Percentiles rank a stretch among this genome's conserved stretches.
These are phyloP conservation scores for Python bivittatus DNA, from an alignment of 2,113 vertebrate species.

Conservation along the genomic window DNA sequence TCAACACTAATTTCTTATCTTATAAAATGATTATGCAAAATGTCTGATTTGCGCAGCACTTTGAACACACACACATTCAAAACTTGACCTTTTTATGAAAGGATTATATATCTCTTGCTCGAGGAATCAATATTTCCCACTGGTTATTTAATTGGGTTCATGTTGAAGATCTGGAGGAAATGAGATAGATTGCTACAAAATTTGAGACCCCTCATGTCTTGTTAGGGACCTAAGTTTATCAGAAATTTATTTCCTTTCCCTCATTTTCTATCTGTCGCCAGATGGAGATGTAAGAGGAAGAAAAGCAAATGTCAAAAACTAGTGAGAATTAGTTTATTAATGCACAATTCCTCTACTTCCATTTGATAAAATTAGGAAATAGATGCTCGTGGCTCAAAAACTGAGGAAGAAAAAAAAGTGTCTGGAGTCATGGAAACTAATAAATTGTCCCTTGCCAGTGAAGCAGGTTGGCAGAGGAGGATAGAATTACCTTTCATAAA, in stretches of 20 bases:
- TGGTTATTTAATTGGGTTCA: constrained; percentile 20
- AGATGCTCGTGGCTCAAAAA: constrained; percentile 46
- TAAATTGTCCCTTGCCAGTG: constrained; percentile 60
- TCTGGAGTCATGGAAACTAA: constrained; percentile 63
- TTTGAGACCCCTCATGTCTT: constrained; percentile 7
- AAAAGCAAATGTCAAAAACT: constrained; percentile 35
- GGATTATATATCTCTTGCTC: not conserved
- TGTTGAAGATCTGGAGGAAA: not conserved
- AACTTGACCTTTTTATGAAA: not conserved
- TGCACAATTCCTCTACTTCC: constrained; percentile 46
- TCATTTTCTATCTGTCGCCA: constrained; percentile 34
- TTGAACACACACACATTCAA: constrained; percentile 13
- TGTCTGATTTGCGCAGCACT: constrained; percentile 28
- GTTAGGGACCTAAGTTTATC: constrained; percentile 7
- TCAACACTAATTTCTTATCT: constrained; percentile 28
- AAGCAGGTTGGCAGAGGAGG: constrained; percentile 58
- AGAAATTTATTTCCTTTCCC: not conserved
- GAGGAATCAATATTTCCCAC: constrained; percentile 13
- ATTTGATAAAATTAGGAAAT: constrained; percentile 54
- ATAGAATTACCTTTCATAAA: constrained; percentile 65
- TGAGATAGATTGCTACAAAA: not conserved
- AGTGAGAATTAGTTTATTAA: constrained; percentile 48
- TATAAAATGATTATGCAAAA: constrained; percentile 41
- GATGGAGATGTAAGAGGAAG: constrained; percentile 23
- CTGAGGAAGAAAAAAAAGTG: constrained; percentile 60